A percentile compares a stretch with the other conserved stretches of the same genome.
phyloP scores from a whole-genome alignment of 2,797 vertebrate genomes.

The Alcedo atthis region DNA sequence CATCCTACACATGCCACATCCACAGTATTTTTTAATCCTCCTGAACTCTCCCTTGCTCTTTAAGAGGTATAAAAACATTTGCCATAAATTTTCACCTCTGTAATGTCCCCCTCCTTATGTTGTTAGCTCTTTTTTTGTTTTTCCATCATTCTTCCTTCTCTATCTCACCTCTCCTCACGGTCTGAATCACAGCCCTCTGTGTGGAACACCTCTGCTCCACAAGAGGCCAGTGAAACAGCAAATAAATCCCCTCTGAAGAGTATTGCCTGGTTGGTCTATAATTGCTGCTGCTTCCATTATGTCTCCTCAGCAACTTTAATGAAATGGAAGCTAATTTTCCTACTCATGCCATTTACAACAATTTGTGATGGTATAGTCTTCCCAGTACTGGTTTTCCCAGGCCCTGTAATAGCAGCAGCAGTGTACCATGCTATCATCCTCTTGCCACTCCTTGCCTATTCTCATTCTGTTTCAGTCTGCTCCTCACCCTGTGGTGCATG shows the following conservation, averaged over 20 bases:
- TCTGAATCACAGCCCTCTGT: not conserved
- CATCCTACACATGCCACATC: not conserved
- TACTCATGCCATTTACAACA: not conserved
- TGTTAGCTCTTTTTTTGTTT: not conserved
- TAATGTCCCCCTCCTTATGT: not conserved
- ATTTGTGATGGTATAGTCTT: not conserved
- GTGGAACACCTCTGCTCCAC: not conserved
- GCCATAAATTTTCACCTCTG: not conserved
- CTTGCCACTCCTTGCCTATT: not conserved
- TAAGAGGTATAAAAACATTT: not conserved
- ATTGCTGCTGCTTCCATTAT: not conserved
- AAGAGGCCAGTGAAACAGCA: fast-evolving
- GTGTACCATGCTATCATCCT: not conserved
- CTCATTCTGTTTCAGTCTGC: not conserved
- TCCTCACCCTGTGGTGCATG: fast-evolving
- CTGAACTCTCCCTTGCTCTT: not conserved
- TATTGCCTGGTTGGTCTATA: not conserved
- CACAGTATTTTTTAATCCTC: not conserved
- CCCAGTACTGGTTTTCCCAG: not conserved
- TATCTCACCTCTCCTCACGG: not conserved
- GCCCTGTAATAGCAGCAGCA: not conserved
- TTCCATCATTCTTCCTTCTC: not conserved
- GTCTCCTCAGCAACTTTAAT: not conserved
- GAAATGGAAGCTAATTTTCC: not conserved
- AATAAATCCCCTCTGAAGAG: not conserved